Base-by-base conservation (phyloP, 2,113 vertebrate species). In the Regulus satrapa region DNA sequence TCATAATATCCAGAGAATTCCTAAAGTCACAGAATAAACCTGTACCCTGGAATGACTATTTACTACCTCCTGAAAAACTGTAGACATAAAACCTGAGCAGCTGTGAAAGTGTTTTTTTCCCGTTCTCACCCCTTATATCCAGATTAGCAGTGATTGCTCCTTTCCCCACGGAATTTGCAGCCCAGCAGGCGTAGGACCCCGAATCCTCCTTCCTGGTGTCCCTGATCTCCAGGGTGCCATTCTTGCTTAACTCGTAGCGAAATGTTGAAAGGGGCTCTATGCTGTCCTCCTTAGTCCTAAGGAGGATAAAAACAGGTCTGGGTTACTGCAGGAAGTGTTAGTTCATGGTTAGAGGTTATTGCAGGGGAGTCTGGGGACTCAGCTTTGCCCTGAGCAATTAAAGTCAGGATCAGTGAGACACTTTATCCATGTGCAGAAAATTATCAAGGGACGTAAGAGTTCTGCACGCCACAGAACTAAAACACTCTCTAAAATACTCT, bases 141-240 rank as follows among this genome's bases (percentile, higher is more conserved):
- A 99, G 97, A 56, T 93, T 96, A 31, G 99, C 98, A 12, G 97
- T 98, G 55, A 99, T 95, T n/a, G 98, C 98, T 4, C 98, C 97
- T 51, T 98, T 98, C 18, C 99, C 99, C 71, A 98, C 98, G 2
- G 97, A 97, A 81, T 99, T 99, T 88, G 98, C 97, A 55, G 98
- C 98, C 94, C 98, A 98, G 88, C 99, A 99, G 1, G 97, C 98
- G 21, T 99, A 99, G 1, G 98, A 98, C 3, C 99, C 99, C 0
- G 97, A 95, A 74, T 99, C 99, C 3, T 98, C 97, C 71, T 98
- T 98, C 8, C 81, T 97, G 2, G 97, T 92, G 4, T 64, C 71
- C 61, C 83, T 89, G 93, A 99, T 98, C 96, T 99, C 98, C 58
- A 99, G 92, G 0, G 99, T 98, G 23, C 99, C 99, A 1, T 99